Conservation (phyloP, 2,888 invertebrate species). For the Drosophila peninsularis region DNA sequence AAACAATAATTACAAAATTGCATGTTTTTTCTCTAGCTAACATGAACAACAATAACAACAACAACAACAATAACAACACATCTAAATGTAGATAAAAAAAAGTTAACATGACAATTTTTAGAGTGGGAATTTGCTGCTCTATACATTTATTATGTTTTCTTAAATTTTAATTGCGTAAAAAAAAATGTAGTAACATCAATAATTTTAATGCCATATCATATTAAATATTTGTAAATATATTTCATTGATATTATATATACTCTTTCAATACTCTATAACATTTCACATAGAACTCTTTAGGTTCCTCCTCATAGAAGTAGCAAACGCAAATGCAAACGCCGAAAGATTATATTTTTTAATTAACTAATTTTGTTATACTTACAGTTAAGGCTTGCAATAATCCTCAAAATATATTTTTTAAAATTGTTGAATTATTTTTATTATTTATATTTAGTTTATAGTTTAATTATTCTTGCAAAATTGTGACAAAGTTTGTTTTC, state of each 20-base stretch:
- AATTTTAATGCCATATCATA: not conserved
- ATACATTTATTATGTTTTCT: not conserved
- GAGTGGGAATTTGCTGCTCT: not conserved
- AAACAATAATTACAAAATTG: conserved; percentile 75
- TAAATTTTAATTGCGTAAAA: not conserved
- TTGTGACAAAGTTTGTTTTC: conserved; percentile 5
- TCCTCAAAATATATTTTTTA: conserved; percentile 34
- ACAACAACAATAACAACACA: conserved; percentile 61
- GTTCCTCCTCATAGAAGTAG: conserved; percentile 4
- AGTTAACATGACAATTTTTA: conserved; percentile 46
- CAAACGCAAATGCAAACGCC: conserved; percentile 44
- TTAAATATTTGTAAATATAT: not conserved
- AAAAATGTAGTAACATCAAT: no score
- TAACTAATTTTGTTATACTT: conserved; percentile 43
- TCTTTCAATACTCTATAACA: not conserved
- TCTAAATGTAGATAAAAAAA: conserved; percentile 47
- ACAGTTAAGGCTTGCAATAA: conserved; percentile 40
- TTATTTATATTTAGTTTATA: not conserved
- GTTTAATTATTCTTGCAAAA: conserved; percentile 4
- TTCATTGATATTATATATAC: not conserved
- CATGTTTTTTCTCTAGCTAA: conserved; percentile 62
- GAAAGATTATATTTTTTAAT: not conserved
- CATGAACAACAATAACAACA: conserved; percentile 55
- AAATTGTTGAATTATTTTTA: not conserved
- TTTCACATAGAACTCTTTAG: not conserved